These are phyloP conservation scores for Artibeus jamaicensis DNA, from an alignment of 2,797 vertebrate genomes.

Conservation along the genomic window DNA sequence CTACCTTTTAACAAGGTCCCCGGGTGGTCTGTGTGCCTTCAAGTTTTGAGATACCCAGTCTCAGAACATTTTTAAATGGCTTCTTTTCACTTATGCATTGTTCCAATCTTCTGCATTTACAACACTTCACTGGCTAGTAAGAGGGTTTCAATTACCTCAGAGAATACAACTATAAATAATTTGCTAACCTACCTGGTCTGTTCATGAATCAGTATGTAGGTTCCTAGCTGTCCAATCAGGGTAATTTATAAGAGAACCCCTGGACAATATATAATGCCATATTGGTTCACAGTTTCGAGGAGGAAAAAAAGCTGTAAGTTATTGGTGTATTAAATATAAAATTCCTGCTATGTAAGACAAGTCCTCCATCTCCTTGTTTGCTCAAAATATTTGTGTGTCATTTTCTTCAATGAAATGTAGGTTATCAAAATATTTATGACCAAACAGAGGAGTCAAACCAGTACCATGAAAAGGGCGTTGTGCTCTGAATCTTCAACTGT, in stretches of 20 bases:
- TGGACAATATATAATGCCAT: not conserved
- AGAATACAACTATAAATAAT: conserved; percentile 29
- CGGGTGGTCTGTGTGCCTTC: not conserved
- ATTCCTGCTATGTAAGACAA: not conserved
- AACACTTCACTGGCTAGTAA: not conserved
- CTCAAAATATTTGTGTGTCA: conserved; percentile 14
- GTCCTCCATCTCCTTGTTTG: not conserved
- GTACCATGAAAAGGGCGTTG: not conserved
- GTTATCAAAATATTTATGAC: conserved; percentile 52
- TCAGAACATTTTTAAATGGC: conserved; percentile 11
- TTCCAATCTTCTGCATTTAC: conserved; percentile 14
- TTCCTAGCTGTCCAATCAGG: conserved; percentile 10
- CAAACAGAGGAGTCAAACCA: not conserved
- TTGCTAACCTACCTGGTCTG: conserved; percentile 15
- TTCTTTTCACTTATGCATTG: not conserved
- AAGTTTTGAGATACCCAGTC: not conserved
- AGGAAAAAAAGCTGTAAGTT: conserved; percentile 5
- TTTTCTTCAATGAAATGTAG: conserved; percentile 38
- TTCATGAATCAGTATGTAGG: not conserved
- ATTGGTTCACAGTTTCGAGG: not conserved
- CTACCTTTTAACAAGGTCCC: conserved; percentile 13
- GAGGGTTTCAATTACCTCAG: not conserved
- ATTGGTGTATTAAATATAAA: not conserved
- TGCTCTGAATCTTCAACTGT: not conserved
- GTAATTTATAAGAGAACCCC: not conserved